Evolutionary conservation across 2,113 vertebrate species (phyloP).

Genomic region (Oncorhynchus gorbuscha): DNA sequence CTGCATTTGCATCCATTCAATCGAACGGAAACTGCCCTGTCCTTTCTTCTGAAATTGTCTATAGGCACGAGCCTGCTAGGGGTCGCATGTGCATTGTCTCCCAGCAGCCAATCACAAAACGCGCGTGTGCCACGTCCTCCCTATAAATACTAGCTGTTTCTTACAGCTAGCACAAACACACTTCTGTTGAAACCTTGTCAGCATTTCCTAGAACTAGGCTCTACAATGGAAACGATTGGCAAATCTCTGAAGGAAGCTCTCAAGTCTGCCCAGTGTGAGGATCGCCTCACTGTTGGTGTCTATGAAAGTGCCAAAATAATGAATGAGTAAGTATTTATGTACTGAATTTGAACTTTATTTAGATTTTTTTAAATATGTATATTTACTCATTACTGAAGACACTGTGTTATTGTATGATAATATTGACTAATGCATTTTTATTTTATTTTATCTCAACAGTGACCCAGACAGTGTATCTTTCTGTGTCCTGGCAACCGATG

Average conservation of each 20-base stretch:
- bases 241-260: slow-evolving; percentile 83
- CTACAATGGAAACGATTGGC: slow-evolving; percentile 79
- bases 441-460: slow-evolving; percentile 48
- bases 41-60: slow-evolving; percentile 56
- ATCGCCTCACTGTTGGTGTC: slow-evolving; percentile 88
- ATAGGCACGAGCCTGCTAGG: slow-evolving; percentile 66
- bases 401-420: neutral
- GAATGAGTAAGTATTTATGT: slow-evolving; percentile 85
- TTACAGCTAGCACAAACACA: slow-evolving; percentile 31
- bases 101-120: slow-evolving; percentile 65
- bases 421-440: slow-evolving; percentile 11
- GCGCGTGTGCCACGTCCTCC: slow-evolving; percentile 57
- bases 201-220: slow-evolving; percentile 3
- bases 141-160: slow-evolving; percentile 59
- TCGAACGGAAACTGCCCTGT: slow-evolving; percentile 22
- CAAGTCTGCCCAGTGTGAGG: slow-evolving; percentile 81
- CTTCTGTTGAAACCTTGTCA: slow-evolving; percentile 14
- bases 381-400: neutral
- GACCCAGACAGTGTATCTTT: slow-evolving; percentile 76
- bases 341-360: neutral
- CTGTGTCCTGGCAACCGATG: slow-evolving; percentile 72
- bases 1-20: slow-evolving; percentile 54
- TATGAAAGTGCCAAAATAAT: slow-evolving; percentile 94
- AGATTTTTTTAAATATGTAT: neutral
- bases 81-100: slow-evolving; percentile 51